A percentile compares a stretch with the other conserved stretches of the same genome.
These are phyloP conservation scores for Pseudorasbora parva DNA, from an alignment of 2,113 vertebrate genomes.

Conservation along the genomic window DNA sequence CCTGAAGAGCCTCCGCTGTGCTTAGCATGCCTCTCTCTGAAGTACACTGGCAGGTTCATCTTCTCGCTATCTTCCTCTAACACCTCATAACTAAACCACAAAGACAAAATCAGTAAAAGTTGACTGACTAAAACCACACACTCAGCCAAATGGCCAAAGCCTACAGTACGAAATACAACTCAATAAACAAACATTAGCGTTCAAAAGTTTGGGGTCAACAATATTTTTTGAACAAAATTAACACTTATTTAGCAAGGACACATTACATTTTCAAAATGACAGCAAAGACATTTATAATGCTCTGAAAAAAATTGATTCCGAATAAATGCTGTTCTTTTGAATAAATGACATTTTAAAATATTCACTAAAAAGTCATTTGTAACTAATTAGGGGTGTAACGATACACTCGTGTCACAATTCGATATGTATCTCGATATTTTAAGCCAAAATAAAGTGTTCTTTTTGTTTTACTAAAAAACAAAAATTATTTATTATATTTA, in stretches of 20 bases:
- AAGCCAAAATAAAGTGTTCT: too few relatives aligned
- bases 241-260: background rate
- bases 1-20: slow-evolving; percentile 80
- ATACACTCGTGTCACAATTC: too few relatives aligned
- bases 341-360: too few relatives aligned
- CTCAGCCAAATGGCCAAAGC: background rate
- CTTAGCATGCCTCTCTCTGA: slow-evolving; percentile 87
- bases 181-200: background rate
- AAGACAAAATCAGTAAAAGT: slow-evolving; percentile 12
- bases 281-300: too few relatives aligned
- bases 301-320: too few relatives aligned
- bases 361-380: too few relatives aligned
- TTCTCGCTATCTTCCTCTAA: slow-evolving; percentile 75
- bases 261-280: background rate
- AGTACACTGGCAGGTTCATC: slow-evolving; percentile 89
- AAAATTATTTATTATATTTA: too few relatives aligned
- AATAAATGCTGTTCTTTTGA: too few relatives aligned
- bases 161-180: background rate
- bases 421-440: too few relatives aligned
- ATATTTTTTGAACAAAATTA: background rate
- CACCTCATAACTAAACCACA: slow-evolving; percentile 85
- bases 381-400: too few relatives aligned
- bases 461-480: too few relatives aligned
- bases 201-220: background rate
- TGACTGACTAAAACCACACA: background rate